A percentile compares a stretch with the other conserved stretches of the same genome.
phyloP scores from a whole-genome alignment of 2,797 vertebrate genomes.

The Champsocephalus esox region DNA sequence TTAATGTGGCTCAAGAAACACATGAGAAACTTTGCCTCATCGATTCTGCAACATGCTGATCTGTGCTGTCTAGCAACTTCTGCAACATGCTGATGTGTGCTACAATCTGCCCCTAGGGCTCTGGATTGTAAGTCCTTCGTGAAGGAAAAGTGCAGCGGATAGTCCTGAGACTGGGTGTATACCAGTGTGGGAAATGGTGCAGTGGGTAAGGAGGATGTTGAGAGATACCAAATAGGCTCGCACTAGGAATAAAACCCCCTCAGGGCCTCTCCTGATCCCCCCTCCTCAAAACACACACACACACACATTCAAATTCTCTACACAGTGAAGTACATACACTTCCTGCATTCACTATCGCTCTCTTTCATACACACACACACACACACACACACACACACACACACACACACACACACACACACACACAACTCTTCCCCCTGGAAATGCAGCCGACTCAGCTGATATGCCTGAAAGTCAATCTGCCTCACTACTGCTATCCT shows the following conservation, averaged over 20 bases:
- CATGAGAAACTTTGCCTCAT: slow-evolving; percentile 70
- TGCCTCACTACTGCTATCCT: slow-evolving; percentile 67
- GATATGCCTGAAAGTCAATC: slow-evolving; percentile 81
- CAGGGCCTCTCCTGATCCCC: slow-evolving; percentile 65
- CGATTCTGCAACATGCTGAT: slow-evolving; percentile 78
- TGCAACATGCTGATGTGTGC: slow-evolving; percentile 79
- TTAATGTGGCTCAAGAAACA: slow-evolving; percentile 60
- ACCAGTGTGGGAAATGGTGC: slow-evolving; percentile 62
- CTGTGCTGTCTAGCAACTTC: slow-evolving; percentile 75
- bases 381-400: slow-evolving; percentile 7
- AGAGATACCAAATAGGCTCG: slow-evolving; percentile 77
- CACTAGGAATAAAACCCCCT: slow-evolving; percentile 74
- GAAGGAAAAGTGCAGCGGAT: slow-evolving; percentile 67
- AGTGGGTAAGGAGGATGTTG: slow-evolving; percentile 68
- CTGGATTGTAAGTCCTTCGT: slow-evolving; percentile 69
- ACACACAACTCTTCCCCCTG: slow-evolving; percentile 46
- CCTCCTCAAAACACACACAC: slow-evolving; percentile 41
- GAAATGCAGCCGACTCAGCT: slow-evolving; percentile 76
- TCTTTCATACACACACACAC: slow-evolving; percentile 28
- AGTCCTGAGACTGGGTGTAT: slow-evolving; percentile 54
- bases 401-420: not conserved
- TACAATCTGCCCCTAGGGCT: slow-evolving; percentile 70
- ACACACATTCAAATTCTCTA: slow-evolving; percentile 53
- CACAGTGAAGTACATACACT: slow-evolving; percentile 53
- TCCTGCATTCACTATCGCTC: slow-evolving; percentile 40